Percentiles rank a stretch among this genome's conserved stretches.
phyloP scores from a whole-genome alignment of 2,113 vertebrate species.

The Platichthys stellatus region DNA sequence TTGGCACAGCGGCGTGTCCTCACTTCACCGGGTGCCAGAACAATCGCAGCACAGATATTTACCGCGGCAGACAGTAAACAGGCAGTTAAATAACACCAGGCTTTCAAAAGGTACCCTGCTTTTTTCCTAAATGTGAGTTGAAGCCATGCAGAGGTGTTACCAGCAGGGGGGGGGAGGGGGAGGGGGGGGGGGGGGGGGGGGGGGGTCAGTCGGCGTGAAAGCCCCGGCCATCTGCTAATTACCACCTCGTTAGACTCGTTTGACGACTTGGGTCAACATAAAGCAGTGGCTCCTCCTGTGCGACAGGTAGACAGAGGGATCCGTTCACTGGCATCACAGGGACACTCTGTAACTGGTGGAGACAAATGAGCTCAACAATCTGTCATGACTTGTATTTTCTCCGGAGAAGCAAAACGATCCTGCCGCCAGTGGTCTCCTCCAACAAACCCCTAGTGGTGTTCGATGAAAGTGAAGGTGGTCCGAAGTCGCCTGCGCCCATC shows the following conservation, averaged over 20 bases:
- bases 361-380: constrained; percentile 7
- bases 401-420: too few species aligned
- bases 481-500: too few species aligned
- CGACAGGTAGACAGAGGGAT: constrained; percentile 30
- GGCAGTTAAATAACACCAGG: constrained; percentile 40
- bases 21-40: constrained; percentile 11
- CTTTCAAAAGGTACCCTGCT: constrained; percentile 11
- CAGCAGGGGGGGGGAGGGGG: constrained; percentile 66
- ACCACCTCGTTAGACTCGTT: constrained; percentile 64
- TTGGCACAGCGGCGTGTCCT: constrained; percentile 1
- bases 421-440: background rate
- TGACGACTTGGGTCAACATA: constrained; percentile 46
- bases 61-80: constrained; percentile 23
- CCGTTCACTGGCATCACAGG: constrained; percentile 12
- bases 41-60: constrained; percentile 31
- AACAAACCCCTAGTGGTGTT: background rate
- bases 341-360: background rate
- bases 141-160: constrained; percentile 47
- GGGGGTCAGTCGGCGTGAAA: constrained; percentile 57
- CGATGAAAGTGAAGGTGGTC: background rate
- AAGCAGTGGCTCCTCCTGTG: constrained; percentile 17
- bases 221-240: constrained; percentile 68
- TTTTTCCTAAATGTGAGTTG: constrained; percentile 35
- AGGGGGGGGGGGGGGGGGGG: constrained; percentile 68
- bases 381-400: too few species aligned